Percentiles rank a stretch among this genome's conserved stretches.
These are phyloP conservation scores for Drosophila nr. perissopoda DNA, from an alignment of 2,888 invertebrate genomes.

Conservation along the genomic window DNA sequence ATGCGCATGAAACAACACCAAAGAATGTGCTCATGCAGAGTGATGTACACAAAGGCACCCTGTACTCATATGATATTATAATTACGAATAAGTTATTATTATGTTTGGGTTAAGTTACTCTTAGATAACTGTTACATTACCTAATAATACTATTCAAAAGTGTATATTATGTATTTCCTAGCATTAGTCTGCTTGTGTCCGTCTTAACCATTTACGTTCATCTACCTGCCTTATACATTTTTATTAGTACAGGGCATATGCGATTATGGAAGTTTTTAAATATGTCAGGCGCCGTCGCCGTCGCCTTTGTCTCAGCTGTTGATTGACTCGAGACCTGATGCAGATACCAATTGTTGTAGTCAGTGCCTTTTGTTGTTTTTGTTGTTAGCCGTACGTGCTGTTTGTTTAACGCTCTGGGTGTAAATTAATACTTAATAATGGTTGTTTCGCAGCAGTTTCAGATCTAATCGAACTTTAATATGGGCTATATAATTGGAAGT, in stretches of 20 bases:
- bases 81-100: not conserved
- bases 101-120: not conserved
- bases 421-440: conserved; percentile 83
- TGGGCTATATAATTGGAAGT: conserved; percentile 50
- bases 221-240: not conserved
- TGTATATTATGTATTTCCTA: not conserved
- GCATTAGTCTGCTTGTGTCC: not conserved
- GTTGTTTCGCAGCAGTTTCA: conserved; percentile 59
- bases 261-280: conserved; percentile 58
- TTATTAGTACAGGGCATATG: conserved; percentile 32
- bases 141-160: not conserved
- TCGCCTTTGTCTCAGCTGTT: conserved; percentile 59
- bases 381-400: conserved; percentile 66
- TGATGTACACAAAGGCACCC: conserved; percentile 1
- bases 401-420: conserved; percentile 78
- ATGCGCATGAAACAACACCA: conserved; percentile 57
- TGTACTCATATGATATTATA: not conserved
- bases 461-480: conserved; percentile 71
- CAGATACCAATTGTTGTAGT: conserved; percentile 60
- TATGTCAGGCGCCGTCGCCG: conserved; percentile 55
- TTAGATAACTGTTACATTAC: not conserved
- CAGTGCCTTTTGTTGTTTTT: conserved; percentile 24
- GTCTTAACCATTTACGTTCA: not conserved
- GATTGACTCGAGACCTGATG: conserved; percentile 66
- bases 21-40: rapidly evolving